Base-by-base conservation (phyloP, 2,888 invertebrate species). In the Seira ritae region DNA sequence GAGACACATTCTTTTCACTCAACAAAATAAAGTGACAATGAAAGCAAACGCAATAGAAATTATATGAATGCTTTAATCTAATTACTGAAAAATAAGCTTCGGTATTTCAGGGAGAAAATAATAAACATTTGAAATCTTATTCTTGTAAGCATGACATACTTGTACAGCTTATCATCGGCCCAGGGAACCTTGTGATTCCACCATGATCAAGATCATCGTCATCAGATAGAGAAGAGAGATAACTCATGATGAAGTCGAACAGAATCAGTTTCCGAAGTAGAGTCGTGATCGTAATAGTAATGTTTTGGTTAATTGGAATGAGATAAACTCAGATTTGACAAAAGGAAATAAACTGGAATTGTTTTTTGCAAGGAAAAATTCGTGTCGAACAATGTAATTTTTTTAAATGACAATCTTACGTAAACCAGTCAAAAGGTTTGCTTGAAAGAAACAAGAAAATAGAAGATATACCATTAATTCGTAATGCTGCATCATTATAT, bases 351-450 rank as follows among this genome's bases (percentile, higher is more conserved):
- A 12, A 12, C 6, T 42, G 6, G 42, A 42, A 42, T 12, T 42
- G 6, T 42, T 42, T 42, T 42, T 42, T 42, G 6, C 12, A 42
- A 12, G 12, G 42, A n/a, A n/a, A n/a, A n/a, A n/a, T n/a, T n/a
- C n/a, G n/a, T n/a, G n/a, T n/a, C n/a, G n/a, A n/a, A n/a, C n/a
- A n/a, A n/a, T n/a, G n/a, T n/a, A n/a, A n/a, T n/a, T n/a, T 55
- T 73, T 81, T 84, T 81, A 84, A 84, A 84, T 84, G 66, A 84
- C 84, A 78, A 84, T 84, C 84, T 84, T 84, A 84, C 84, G 84
- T 84, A 84, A 84, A 84, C 84, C 84, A 78, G 84, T 84, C 84
- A 84, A 84, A 74, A 84, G 84, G 84, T 84, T 84, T 84, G 84
- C 80, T 85, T 78, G 81, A 85, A 84, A 84, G 78, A 70, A 66